phyloP scores from a whole-genome alignment of 2,797 vertebrate species.

The Fratercula arctica region DNA sequence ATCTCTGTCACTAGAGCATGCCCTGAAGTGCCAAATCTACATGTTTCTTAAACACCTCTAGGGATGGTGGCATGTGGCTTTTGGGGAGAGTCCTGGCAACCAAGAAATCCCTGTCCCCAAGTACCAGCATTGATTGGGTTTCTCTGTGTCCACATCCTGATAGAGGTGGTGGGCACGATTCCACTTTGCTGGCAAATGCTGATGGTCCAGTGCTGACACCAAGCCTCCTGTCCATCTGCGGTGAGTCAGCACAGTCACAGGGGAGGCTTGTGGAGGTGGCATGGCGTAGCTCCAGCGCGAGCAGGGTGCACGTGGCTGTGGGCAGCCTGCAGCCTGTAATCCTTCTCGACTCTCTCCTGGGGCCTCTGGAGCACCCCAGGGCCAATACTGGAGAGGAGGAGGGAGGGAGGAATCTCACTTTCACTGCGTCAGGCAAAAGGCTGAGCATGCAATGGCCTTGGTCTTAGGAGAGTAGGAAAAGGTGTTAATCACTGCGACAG shows the following conservation, averaged over 20 bases:
- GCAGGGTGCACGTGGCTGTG: accelerated
- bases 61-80: background rate
- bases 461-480: background rate
- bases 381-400: background rate
- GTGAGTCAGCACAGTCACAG: accelerated
- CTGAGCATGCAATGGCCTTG: background rate
- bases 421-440: background rate
- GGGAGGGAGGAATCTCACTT: background rate
- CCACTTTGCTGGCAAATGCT: accelerated
- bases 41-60: no score
- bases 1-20: no score
- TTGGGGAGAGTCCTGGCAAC: background rate
- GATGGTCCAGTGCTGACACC: background rate
- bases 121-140: background rate
- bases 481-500: accelerated
- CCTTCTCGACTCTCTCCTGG: background rate
- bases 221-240: accelerated
- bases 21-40: no score
- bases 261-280: background rate
- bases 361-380: background rate
- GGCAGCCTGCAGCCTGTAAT: background rate
- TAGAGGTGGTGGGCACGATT: background rate
- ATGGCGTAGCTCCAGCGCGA: accelerated
- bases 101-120: background rate
- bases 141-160: background rate